Conservation (phyloP, 2,888 invertebrate genomes). For the Amblyjoppa proteus region DNA sequence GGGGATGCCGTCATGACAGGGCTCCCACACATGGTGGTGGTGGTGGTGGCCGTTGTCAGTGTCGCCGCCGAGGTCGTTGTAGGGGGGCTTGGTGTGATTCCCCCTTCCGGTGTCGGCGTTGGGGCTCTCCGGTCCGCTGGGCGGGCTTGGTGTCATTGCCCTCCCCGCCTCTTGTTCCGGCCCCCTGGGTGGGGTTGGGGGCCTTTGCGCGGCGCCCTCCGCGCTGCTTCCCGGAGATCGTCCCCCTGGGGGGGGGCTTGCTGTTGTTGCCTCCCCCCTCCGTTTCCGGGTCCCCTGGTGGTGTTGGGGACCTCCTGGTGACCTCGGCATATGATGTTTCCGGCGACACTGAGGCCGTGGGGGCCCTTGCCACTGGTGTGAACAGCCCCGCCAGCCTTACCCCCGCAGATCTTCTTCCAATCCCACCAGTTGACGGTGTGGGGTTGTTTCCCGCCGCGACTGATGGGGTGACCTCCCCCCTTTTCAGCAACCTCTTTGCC, state of each 20-base stretch:
- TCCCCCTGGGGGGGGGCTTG: background rate
- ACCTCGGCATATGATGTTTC: background rate
- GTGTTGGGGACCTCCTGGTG: background rate
- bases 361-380: background rate
- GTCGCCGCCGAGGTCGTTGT: background rate
- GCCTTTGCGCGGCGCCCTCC: background rate
- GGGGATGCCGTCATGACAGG: background rate
- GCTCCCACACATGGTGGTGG: slow-evolving; percentile 1
- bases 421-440: background rate
- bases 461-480: background rate
- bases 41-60: background rate
- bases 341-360: background rate
- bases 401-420: background rate
- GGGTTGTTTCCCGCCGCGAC: background rate
- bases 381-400: background rate
- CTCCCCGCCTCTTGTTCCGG: background rate
- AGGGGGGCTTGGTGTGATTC: background rate
- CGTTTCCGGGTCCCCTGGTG: background rate
- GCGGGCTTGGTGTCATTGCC: background rate
- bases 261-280: background rate
- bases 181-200: background rate
- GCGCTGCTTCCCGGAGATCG: too few species aligned
- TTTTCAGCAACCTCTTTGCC: background rate
- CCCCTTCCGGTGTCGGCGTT: background rate
- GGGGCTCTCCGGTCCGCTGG: background rate